Base-by-base conservation (phyloP, 1,140 invertebrate species). In the Diabrotica undecimpunctata region DNA sequence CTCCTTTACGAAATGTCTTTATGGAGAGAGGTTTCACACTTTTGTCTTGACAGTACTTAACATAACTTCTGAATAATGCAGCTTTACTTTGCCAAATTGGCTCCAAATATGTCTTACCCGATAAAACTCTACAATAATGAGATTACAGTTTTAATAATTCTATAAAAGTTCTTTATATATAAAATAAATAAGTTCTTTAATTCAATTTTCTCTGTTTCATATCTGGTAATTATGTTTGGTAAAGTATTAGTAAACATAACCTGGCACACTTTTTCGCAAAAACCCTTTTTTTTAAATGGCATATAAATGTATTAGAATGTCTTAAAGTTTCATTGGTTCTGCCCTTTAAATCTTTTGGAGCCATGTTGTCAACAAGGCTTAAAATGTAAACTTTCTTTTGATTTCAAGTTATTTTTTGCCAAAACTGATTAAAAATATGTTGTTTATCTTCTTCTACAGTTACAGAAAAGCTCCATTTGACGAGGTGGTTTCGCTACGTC, bases 141-240 rank as follows among this genome's bases (percentile, higher is more conserved):
- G 60, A 61, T 37, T 61, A 41, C 13, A 61, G 51, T 61, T 61
- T 61, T 53, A 50, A 50, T 50, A 61, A 53, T 14, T 5, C 9
- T 6, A 12, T 25, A 14, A 54, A 53, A 53, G 46, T 39, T 37
- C n/a, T n/a, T n/a, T n/a, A n/a, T n/a, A n/a, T n/a, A n/a, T n/a
- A n/a, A n/a, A n/a, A n/a, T n/a, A n/a, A n/a, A n/a, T n/a, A n/a
- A n/a, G n/a, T n/a, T n/a, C 52, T 12, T 54, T 54, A 14, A 35
- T 13, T 25, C 46, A 52, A 9, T 53, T 38, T 14, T n/a, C 8
- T 35, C 12, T 35, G 35, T 13, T 25, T 60, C n/a, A 11, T 58
- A 10, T 58, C 56, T 58, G 14, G 56, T 58, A 25, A 36, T 58
- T 7, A 58, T 39, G 14, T 11, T 37, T n/a, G n/a, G n/a, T 54